Evolutionary conservation across 1,140 invertebrate genomes (phyloP).

Genomic region (Drosophila bifasciata): DNA sequence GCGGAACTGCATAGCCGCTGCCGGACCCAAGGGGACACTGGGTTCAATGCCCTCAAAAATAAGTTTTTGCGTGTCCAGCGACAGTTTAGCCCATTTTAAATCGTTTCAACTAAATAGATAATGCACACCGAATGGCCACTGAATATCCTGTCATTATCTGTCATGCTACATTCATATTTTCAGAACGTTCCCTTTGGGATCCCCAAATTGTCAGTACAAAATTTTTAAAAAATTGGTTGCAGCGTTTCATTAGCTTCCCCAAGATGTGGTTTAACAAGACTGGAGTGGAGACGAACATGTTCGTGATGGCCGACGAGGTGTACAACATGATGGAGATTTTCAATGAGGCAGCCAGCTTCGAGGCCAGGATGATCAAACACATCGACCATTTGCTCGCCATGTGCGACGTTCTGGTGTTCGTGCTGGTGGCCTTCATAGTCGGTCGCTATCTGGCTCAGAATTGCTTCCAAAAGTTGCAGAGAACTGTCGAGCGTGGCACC

Average conservation of each 20-base stretch:
- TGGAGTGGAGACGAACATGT: slow-evolving; percentile 38
- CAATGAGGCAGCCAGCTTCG: slow-evolving; percentile 24
- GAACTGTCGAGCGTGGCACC: neutral
- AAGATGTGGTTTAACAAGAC: slow-evolving; percentile 13
- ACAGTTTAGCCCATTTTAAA: slow-evolving; percentile 51
- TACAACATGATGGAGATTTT: slow-evolving; percentile 23
- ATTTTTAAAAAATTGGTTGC: too few relatives aligned
- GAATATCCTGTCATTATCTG: too few relatives aligned
- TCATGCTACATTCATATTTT: too few relatives aligned
- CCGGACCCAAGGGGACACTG: slow-evolving; percentile 1
- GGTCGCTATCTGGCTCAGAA: neutral
- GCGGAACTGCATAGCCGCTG: slow-evolving; percentile 27
- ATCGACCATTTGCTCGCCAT: slow-evolving; percentile 13
- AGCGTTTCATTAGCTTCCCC: neutral
- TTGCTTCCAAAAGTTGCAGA: slow-evolving; percentile 8
- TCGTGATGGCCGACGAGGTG: slow-evolving; percentile 55
- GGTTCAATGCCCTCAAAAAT: slow-evolving; percentile 58
- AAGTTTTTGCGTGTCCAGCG: slow-evolving; percentile 48
- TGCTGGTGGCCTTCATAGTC: slow-evolving; percentile 22
- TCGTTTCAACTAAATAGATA: too few relatives aligned
- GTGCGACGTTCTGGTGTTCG: slow-evolving; percentile 26
- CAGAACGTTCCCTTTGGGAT: too few relatives aligned
- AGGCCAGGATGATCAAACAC: slow-evolving; percentile 6
- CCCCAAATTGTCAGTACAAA: too few relatives aligned
- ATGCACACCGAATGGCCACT: too few relatives aligned